These are phyloP conservation scores for Gallirallus australis DNA, from an alignment of 2,797 vertebrate genomes.

Conservation along the genomic window DNA sequence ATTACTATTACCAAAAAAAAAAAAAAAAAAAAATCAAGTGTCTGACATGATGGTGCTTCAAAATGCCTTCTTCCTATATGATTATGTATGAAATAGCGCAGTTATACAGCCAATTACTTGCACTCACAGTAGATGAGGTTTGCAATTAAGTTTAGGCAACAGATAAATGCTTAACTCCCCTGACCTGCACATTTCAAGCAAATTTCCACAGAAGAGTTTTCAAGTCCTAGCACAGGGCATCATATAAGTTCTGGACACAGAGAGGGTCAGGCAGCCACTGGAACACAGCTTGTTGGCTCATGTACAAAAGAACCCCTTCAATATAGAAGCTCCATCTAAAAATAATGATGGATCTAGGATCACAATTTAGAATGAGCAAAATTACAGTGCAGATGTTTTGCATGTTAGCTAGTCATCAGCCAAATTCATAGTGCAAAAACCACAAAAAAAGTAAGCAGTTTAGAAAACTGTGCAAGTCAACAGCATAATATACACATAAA, in stretches of 20 bases:
- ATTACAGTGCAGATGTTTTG: neutral
- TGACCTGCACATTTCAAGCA: neutral
- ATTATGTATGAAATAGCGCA: neutral
- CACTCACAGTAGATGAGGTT: neutral
- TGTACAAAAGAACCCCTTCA: neutral
- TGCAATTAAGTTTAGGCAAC: neutral
- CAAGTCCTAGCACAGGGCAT: neutral
- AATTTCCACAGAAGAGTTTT: neutral
- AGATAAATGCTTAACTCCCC: neutral
- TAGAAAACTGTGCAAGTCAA: neutral
- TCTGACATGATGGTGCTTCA: neutral
- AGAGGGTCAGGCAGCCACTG: neutral
- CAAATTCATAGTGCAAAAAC: neutral
- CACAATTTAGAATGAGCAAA: neutral
- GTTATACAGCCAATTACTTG: rapidly evolving
- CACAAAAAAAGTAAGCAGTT: neutral
- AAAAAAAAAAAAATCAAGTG: too few species aligned
- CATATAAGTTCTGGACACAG: neutral
- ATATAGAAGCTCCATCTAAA: neutral
- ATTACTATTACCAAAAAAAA: neutral
- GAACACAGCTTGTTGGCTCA: neutral
- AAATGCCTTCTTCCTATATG: neutral
- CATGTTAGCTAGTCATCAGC: neutral
- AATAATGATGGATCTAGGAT: neutral
- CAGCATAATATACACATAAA: neutral